These are phyloP conservation scores for Brenthis ino DNA, from an alignment of 2,888 invertebrate genomes.

Conservation along the genomic window DNA sequence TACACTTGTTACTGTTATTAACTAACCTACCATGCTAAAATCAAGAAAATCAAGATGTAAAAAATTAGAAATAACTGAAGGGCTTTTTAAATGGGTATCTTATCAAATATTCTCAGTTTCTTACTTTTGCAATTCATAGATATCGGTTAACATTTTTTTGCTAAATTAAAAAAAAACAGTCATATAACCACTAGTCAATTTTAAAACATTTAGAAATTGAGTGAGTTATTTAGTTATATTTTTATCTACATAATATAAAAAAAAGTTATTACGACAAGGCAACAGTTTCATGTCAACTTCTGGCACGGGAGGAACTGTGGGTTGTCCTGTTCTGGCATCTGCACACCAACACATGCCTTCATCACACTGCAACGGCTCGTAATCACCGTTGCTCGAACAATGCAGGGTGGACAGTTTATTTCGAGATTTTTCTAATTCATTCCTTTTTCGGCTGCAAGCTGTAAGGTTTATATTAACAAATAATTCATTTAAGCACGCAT, in stretches of 20 bases:
- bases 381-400: slow-evolving; percentile 85
- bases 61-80: no score
- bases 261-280: slow-evolving; percentile 84
- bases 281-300: slow-evolving; percentile 81
- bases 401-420: slow-evolving; percentile 82
- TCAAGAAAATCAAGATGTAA: no score
- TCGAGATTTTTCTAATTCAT: slow-evolving; percentile 74
- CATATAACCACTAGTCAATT: no score
- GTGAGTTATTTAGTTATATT: background rate
- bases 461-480: slow-evolving; percentile 18
- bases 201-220: no score
- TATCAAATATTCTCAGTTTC: no score
- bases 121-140: no score
- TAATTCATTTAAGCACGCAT: background rate
- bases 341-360: slow-evolving; percentile 87
- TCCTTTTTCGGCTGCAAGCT: slow-evolving; percentile 85
- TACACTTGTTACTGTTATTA: no score
- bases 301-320: slow-evolving; percentile 79
- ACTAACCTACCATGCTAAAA: background rate
- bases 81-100: no score
- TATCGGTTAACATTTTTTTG: no score
- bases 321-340: slow-evolving; percentile 82
- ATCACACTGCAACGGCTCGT: slow-evolving; percentile 86
- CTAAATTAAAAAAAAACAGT: no score
- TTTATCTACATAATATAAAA: background rate